phyloP scores from a whole-genome alignment of 2,113 vertebrate species.

The Taxidea taxus region DNA sequence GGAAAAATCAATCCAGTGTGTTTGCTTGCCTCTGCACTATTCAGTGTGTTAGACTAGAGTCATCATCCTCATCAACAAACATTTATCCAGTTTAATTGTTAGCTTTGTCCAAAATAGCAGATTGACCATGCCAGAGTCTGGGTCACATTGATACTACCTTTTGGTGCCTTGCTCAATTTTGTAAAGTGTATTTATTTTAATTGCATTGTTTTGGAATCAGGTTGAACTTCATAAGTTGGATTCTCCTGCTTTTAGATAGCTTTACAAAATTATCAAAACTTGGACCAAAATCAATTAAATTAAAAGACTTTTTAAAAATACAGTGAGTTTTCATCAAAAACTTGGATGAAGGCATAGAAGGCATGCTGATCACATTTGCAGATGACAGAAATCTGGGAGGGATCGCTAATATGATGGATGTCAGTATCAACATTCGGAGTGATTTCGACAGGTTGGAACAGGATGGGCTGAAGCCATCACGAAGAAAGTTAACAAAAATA shows the following conservation, averaged over 20 bases:
- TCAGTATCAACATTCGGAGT: constrained; percentile 76
- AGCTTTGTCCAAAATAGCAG: constrained; percentile 70
- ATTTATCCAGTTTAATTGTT: constrained; percentile 75
- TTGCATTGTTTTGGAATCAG: constrained; percentile 67
- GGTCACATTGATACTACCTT: constrained; percentile 63
- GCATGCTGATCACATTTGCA: constrained; percentile 77
- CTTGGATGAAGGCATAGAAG: constrained; percentile 75
- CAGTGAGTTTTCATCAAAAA: constrained; percentile 75
- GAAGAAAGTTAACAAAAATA: constrained; percentile 75
- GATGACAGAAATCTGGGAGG: constrained; percentile 78
- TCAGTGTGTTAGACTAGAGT: constrained; percentile 59
- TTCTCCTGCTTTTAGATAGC: constrained; percentile 68
- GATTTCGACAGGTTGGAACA: constrained; percentile 76
- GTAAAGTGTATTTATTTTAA: constrained; percentile 69
- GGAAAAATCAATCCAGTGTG: constrained; percentile 67
- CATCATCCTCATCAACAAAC: constrained; percentile 71
- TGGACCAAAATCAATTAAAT: constrained; percentile 76
- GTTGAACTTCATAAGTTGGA: constrained; percentile 60
- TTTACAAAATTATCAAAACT: constrained; percentile 73
- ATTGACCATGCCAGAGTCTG: constrained; percentile 32
- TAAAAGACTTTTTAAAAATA: constrained; percentile 72
- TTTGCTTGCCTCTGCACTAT: constrained; percentile 64
- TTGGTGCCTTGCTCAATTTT: constrained; percentile 58
- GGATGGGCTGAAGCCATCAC: constrained; percentile 70
- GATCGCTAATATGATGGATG: constrained; percentile 78